A percentile compares a stretch with the other conserved stretches of the same genome.
These are phyloP conservation scores for Galerucella pusilla DNA, from an alignment of 2,888 invertebrate genomes.

Conservation along the genomic window DNA sequence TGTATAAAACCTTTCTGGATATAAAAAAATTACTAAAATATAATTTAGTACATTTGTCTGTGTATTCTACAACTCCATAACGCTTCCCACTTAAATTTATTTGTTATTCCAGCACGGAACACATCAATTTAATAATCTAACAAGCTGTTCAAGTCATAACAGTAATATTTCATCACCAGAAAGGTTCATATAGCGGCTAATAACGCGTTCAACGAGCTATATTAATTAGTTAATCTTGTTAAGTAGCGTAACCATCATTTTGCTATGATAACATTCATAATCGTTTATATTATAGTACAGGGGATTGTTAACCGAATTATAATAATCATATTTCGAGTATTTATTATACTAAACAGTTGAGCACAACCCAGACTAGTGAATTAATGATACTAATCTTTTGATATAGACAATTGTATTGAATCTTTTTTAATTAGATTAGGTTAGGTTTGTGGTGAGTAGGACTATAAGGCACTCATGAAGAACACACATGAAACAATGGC, in stretches of 20 bases:
- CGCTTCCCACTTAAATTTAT: conserved; percentile 23
- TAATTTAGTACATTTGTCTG: not conserved
- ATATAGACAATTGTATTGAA: no score
- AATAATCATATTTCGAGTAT: no score
- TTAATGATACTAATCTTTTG: no score
- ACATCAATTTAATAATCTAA: conserved; percentile 27
- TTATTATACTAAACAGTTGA: no score
- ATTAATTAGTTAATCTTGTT: conserved; percentile 38
- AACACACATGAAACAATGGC: no score
- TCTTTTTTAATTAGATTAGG: no score
- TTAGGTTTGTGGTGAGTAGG: no score
- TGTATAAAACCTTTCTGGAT: no score
- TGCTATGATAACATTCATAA: conserved; percentile 36
- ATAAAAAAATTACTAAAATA: not conserved
- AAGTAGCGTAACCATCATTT: conserved; percentile 30
- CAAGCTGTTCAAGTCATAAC: conserved; percentile 30
- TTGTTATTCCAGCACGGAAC: conserved; percentile 24
- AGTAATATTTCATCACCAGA: conserved; percentile 29
- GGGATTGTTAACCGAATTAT: not conserved
- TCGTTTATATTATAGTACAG: conserved; percentile 5
- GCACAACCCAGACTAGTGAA: no score
- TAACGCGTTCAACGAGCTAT: conserved; percentile 31
- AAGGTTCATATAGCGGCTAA: conserved; percentile 32
- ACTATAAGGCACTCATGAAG: no score
- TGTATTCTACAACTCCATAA: not conserved